Percentiles rank a stretch among this genome's conserved stretches.
Conservation (phyloP, 2,888 invertebrate species). For the Apotomis capreana region DNA sequence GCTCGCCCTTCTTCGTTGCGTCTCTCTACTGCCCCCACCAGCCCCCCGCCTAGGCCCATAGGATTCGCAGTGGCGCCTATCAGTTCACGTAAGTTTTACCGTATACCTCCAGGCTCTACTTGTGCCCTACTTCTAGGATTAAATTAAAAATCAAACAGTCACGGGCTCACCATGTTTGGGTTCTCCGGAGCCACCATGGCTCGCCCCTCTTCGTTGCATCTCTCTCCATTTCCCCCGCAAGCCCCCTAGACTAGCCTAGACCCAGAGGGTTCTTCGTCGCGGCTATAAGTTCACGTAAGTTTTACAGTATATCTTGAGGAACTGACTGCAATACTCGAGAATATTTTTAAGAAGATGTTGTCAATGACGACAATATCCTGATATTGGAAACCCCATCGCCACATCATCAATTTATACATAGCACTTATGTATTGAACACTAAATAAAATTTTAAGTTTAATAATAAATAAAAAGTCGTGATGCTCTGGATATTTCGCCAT, state of each 20-base stretch:
- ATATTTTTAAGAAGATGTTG: no score
- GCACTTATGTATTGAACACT: no score
- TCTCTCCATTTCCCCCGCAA: not conserved
- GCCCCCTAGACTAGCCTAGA: constrained; percentile 51
- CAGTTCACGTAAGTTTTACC: constrained; percentile 53
- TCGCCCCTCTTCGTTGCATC: constrained; percentile 62
- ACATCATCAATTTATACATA: no score
- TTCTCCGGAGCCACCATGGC: constrained; percentile 76
- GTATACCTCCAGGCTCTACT: not conserved
- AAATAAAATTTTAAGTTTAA: no score
- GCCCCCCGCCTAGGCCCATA: constrained; percentile 52
- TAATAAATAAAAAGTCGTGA: no score
- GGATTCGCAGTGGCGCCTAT: constrained; percentile 63
- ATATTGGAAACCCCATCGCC: no score
- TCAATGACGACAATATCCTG: no score
- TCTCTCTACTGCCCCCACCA: not conserved
- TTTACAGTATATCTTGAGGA: not conserved
- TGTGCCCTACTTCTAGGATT: constrained; percentile 43
- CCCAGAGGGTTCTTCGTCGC: constrained; percentile 61
- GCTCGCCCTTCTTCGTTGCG: constrained; percentile 64
- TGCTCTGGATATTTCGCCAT: no score
- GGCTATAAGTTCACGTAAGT: constrained; percentile 56
- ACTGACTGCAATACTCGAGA: not conserved
- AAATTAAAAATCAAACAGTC: constrained; percentile 67
- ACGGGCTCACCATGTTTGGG: constrained; percentile 78